A percentile compares a stretch with the other conserved stretches of the same genome.
Evolutionary conservation across 2,888 invertebrate species (phyloP).

Genomic region (Agrypnus murinus): DNA sequence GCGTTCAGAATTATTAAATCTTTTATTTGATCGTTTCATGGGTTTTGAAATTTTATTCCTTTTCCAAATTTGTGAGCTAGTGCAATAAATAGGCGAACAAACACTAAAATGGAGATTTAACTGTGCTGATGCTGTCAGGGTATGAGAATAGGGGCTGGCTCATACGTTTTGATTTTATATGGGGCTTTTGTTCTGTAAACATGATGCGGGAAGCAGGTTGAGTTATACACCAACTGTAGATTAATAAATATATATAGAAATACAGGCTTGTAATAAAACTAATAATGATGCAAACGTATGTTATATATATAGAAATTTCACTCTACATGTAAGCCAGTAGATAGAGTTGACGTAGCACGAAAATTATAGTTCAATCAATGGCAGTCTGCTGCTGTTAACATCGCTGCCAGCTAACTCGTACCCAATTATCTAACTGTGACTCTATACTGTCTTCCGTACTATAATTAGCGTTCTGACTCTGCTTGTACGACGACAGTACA

Average conservation of each 20-base stretch:
- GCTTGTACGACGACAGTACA: slow-evolving; percentile 19
- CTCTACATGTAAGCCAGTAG: background rate
- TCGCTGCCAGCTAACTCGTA: slow-evolving; percentile 18
- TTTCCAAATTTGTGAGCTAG: slow-evolving; percentile 20
- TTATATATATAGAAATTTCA: no score
- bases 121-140: background rate
- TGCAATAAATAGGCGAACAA: background rate
- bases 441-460: slow-evolving; percentile 45
- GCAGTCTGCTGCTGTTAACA: background rate
- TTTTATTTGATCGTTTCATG: slow-evolving; percentile 43
- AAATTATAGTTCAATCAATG: slow-evolving; percentile 26
- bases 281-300: no score
- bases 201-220: background rate
- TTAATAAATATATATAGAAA: slow-evolving; percentile 11
- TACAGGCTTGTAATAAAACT: background rate
- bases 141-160: background rate
- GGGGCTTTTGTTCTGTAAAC: background rate
- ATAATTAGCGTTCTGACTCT: slow-evolving; percentile 48
- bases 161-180: background rate
- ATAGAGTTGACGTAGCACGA: slow-evolving; percentile 28
- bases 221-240: slow-evolving; percentile 11
- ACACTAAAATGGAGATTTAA: background rate
- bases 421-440: slow-evolving; percentile 18
- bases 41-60: slow-evolving; percentile 37
- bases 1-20: slow-evolving; percentile 20